Evolutionary conservation across 2,113 vertebrate genomes (phyloP).

Genomic region (Naja naja): DNA sequence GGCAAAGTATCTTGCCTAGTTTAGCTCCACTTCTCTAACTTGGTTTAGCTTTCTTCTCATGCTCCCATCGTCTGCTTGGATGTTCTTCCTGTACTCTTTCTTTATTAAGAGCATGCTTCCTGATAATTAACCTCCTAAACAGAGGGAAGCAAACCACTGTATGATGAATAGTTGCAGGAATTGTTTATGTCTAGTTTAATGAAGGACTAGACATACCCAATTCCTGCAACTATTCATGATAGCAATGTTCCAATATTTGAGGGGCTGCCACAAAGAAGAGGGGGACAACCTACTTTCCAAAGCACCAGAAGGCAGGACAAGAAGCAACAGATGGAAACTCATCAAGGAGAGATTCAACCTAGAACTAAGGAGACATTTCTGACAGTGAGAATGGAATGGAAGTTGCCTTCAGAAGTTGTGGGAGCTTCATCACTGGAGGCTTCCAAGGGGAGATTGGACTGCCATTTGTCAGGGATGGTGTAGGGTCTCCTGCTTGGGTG

Average conservation of each 20-base stretch:
- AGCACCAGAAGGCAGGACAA: background rate
- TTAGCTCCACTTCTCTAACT: background rate
- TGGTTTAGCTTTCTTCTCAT: background rate
- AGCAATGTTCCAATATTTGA: background rate
- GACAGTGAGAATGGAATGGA: background rate
- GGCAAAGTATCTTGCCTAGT: too few relatives aligned
- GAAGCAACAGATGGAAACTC: background rate
- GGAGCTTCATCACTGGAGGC: background rate
- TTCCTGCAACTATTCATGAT: too few relatives aligned
- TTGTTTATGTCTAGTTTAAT: too few relatives aligned
- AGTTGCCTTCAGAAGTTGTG: background rate
- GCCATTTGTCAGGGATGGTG: too few relatives aligned
- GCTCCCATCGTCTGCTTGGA: background rate
- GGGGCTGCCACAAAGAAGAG: background rate
- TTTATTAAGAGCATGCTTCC: background rate
- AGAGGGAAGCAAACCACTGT: background rate
- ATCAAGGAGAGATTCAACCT: background rate
- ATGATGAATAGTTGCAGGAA: too few relatives aligned
- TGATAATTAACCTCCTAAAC: background rate
- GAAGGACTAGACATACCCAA: too few relatives aligned
- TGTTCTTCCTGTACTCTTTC: background rate
- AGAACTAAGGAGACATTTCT: background rate
- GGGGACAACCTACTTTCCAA: background rate
- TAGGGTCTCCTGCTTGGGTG: too few relatives aligned
- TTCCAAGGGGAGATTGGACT: background rate